Conservation (phyloP, 64 coral and sea anemone species). For the Montipora capricornis region DNA sequence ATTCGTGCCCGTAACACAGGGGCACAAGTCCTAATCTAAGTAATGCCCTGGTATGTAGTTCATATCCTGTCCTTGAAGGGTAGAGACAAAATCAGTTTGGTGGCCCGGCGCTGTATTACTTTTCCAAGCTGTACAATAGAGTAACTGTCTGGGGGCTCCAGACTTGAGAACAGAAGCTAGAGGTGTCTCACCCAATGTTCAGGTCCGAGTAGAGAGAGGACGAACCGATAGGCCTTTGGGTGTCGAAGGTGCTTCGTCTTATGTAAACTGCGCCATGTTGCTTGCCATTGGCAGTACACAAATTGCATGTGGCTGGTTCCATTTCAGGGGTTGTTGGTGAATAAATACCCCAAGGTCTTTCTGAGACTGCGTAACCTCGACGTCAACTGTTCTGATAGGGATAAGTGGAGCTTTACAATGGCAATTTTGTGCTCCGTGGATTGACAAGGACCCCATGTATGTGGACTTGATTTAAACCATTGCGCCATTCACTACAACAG, state of each 20-base stretch:
- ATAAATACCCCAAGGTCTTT: too few relatives aligned
- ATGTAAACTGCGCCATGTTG: too few relatives aligned
- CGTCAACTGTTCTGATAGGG: background rate
- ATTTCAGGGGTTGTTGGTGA: too few relatives aligned
- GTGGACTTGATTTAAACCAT: conserved; percentile 4
- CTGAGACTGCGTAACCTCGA: too few relatives aligned
- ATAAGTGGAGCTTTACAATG: conserved; percentile 1
- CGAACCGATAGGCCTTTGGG: too few relatives aligned
- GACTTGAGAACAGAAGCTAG: conserved; percentile 59
- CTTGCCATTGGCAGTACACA: too few relatives aligned
- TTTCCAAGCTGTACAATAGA: conserved; percentile 58
- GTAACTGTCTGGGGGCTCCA: conserved; percentile 48
- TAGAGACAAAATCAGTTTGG: conserved; percentile 52
- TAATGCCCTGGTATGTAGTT: background rate
- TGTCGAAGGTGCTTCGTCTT: too few relatives aligned
- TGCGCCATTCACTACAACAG: background rate
- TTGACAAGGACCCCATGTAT: conserved; percentile 28
- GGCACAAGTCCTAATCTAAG: too few relatives aligned
- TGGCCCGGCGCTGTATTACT: conserved; percentile 52
- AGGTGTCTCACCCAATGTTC: too few relatives aligned
- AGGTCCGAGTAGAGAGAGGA: conserved; percentile 9
- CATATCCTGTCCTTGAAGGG: conserved; percentile 20
- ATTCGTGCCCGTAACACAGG: too few relatives aligned
- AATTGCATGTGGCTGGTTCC: too few relatives aligned
- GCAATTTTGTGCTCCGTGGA: too few relatives aligned